Evolutionary conservation across 2,113 vertebrate species (phyloP), one percentile per base, ranked within the genome.

Genomic region (Lanius ludovicianus): DNA sequence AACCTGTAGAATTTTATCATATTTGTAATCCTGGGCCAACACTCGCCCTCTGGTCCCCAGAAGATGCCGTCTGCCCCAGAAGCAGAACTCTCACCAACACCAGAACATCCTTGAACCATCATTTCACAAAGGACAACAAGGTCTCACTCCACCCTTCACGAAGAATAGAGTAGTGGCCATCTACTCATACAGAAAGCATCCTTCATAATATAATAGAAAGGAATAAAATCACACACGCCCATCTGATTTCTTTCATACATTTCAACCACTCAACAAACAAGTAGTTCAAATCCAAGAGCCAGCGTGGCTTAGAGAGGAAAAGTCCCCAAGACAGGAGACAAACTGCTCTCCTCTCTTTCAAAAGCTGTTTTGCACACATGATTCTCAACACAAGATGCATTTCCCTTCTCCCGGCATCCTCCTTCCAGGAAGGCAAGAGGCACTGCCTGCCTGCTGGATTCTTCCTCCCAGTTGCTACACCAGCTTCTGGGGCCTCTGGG

Each of bases 1-100:
- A 96, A 97, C 95, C 92, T 97, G 96, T 96, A 89, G 92, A 93
- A 95, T 92, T 94, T 69, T 69, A 81, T 81, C 52, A 39, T 37
- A 91, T 78, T 83, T 15, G 30, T 91, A 96, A 97, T 87, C 93
- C 95, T 68, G 86, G 93, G 64, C 86, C 87, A 95, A 78, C 24
- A 80, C 55, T 95, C 5, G 3, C 56, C 41, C 74, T 87, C 70
- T 64, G 79, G 69, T 94, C 62, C 39, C 53, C n/a, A 81, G 62
- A 92, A 96, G 86, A 93, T 6, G 17, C 92, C 90, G 93, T 94
- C 92, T 87, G 91, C 89, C 91, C 52, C 57, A 44, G 5, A 21
- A 41, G 96, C 75, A 89, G 88, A 95, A 76, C 64, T 91, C 84
- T 68, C 21, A 62, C 85, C 75, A 63, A 84, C 83, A 89, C 74